Conservation (phyloP, 2,888 invertebrate species). For the Dermolepida albohirtum region DNA sequence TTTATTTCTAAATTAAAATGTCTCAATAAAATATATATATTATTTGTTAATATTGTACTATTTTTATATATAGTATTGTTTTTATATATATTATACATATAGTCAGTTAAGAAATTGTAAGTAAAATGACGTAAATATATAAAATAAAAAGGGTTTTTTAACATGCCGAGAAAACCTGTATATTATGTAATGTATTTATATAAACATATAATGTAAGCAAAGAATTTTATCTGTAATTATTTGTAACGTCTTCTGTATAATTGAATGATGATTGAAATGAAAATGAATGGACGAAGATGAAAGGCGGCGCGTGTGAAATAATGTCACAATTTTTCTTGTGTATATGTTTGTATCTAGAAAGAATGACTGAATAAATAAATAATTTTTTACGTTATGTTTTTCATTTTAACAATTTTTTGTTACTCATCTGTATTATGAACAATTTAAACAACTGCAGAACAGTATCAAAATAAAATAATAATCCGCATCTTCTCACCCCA, state of each 20-base stretch:
- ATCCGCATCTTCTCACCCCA: too few relatives aligned
- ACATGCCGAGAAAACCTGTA: slow-evolving; percentile 4
- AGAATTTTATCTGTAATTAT: slow-evolving; percentile 29
- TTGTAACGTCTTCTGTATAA: background rate
- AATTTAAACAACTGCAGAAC: too few relatives aligned
- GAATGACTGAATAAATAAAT: slow-evolving; percentile 42
- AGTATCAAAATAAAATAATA: too few relatives aligned
- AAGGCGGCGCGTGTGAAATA: background rate
- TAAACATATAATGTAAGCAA: slow-evolving; percentile 11
- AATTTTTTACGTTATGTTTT: slow-evolving; percentile 26
- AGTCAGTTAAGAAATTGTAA: slow-evolving; percentile 16
- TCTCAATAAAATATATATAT: slow-evolving; percentile 8
- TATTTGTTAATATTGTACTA: slow-evolving; percentile 26
- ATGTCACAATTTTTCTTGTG: slow-evolving; percentile 18
- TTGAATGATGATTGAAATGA: background rate
- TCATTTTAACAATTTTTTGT: too few relatives aligned
- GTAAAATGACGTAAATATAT: slow-evolving; percentile 8
- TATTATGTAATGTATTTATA: slow-evolving; percentile 17
- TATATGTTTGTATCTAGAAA: slow-evolving; percentile 27
- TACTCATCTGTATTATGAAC: too few relatives aligned
- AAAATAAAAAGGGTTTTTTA: slow-evolving; percentile 13
- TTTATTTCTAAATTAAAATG: slow-evolving; percentile 11
- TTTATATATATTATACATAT: slow-evolving; percentile 7
- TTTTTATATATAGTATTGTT: slow-evolving; percentile 30
- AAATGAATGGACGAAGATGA: background rate